phyloP scores from a whole-genome alignment of 2,888 invertebrate species.

The Timandra comae region DNA sequence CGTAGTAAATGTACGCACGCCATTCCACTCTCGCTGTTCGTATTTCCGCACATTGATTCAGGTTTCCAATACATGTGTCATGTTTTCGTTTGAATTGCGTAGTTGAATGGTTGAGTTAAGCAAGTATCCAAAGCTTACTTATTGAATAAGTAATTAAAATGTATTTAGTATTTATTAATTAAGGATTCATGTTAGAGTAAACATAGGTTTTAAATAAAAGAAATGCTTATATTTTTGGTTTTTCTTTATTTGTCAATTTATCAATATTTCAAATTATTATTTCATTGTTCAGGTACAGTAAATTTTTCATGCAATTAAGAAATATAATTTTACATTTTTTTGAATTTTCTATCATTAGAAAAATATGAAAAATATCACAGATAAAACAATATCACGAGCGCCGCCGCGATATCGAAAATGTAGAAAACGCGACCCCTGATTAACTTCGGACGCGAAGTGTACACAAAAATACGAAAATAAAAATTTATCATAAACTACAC shows the following conservation, averaged over 20 bases:
- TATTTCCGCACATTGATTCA: conserved; percentile 45
- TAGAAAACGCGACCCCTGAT: conserved; percentile 61
- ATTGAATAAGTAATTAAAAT: too few relatives aligned
- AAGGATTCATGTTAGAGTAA: not conserved
- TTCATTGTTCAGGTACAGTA: conserved; percentile 47
- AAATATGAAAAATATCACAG: conserved; percentile 59
- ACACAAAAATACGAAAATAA: conserved; percentile 65
- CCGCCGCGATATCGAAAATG: conserved; percentile 42
- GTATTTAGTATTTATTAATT: too few relatives aligned
- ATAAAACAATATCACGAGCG: conserved; percentile 40
- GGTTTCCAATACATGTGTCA: too few relatives aligned
- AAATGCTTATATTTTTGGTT: conserved; percentile 26
- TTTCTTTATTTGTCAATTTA: conserved; percentile 70
- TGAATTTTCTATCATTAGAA: conserved; percentile 37
- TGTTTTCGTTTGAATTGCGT: too few relatives aligned
- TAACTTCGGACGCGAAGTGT: conserved; percentile 50
- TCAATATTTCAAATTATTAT: conserved; percentile 36
- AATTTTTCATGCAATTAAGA: conserved; percentile 57
- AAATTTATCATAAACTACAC: conserved; percentile 53
- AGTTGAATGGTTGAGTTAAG: too few relatives aligned
- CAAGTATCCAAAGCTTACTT: too few relatives aligned
- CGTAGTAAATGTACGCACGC: conserved; percentile 67
- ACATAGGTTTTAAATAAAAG: conserved; percentile 24
- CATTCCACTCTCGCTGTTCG: conserved; percentile 56
- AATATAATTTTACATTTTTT: conserved; percentile 62